phyloP scores from a whole-genome alignment of 2,113 vertebrate species.

The Sylvia atricapilla region DNA sequence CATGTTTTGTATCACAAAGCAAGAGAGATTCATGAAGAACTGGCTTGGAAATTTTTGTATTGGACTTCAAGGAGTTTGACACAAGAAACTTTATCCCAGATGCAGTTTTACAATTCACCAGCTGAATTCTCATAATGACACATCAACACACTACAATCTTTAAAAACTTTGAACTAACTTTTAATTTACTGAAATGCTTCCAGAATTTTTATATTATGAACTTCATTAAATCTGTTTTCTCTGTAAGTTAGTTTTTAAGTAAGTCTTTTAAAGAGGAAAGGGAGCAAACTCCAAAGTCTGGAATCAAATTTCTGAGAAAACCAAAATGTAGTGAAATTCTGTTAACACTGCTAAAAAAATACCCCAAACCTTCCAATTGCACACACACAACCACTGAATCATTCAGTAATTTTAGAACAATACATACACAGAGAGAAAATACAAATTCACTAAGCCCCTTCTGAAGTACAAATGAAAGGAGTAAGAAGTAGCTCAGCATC shows the following conservation, averaged over 20 bases:
- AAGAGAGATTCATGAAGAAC: background rate
- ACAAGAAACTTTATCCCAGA: background rate
- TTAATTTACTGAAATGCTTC: slow-evolving; percentile 12
- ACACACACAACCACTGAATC: background rate
- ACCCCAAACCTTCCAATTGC: background rate
- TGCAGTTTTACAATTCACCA: background rate
- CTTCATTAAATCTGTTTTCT: background rate
- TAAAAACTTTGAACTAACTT: slow-evolving; percentile 16
- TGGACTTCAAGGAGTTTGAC: background rate
- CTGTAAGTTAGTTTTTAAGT: background rate
- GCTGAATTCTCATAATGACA: background rate
- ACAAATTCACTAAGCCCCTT: background rate
- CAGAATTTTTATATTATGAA: slow-evolving; percentile 40
- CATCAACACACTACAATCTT: background rate
- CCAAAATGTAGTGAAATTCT: background rate
- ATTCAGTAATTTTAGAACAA: background rate
- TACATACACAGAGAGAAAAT: background rate
- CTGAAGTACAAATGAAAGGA: background rate
- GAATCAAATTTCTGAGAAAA: background rate
- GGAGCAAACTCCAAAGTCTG: slow-evolving; percentile 1
- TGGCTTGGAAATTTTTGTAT: background rate
- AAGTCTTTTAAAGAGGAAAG: background rate
- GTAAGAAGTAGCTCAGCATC: background rate
- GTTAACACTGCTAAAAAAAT: background rate
- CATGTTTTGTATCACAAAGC: background rate